Evolutionary conservation across 2,888 invertebrate species (phyloP).

Genomic region (Melikaiella ostensackeni): DNA sequence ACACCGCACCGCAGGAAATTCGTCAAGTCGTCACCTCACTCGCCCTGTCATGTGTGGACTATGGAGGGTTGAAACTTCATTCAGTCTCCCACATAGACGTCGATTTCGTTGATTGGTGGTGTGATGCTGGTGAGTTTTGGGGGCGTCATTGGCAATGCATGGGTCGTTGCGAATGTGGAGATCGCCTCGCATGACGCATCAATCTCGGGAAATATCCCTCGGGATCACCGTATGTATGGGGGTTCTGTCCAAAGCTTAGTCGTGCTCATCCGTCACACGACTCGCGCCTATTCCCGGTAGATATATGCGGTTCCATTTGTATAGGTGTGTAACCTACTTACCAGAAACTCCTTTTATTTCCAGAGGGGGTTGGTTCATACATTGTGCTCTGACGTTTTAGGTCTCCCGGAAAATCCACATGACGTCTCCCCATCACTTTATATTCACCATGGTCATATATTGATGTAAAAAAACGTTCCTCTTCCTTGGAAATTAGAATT

Average conservation of each 20-base stretch:
- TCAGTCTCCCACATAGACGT: not conserved
- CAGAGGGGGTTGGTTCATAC: too few relatives aligned
- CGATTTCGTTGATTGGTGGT: conserved; percentile 32
- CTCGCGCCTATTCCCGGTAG: conserved; percentile 39
- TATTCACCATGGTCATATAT: too few relatives aligned
- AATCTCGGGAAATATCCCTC: conserved; percentile 64
- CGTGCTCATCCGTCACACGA: conserved; percentile 66
- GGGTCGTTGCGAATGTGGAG: conserved; percentile 60
- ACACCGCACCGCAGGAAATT: conserved; percentile 29
- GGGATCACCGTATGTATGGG: conserved; percentile 55
- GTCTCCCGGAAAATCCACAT: too few relatives aligned
- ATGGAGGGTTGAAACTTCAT: conserved; percentile 22
- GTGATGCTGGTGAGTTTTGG: conserved; percentile 45
- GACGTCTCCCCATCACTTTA: too few relatives aligned
- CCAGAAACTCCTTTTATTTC: too few relatives aligned
- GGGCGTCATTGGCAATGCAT: conserved; percentile 66
- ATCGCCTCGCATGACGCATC: conserved; percentile 70
- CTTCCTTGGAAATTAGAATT: too few relatives aligned
- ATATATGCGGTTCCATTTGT: conserved; percentile 32
- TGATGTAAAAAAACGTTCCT: too few relatives aligned
- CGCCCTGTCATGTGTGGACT: not conserved
- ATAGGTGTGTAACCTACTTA: not conserved
- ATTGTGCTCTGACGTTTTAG: too few relatives aligned
- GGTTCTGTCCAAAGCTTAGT: conserved; percentile 63
- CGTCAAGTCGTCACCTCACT: conserved; percentile 16